Percentiles rank a stretch among this genome's conserved stretches.
phyloP scores from a whole-genome alignment of 2,888 invertebrate species.

The Orthosia cruda region DNA sequence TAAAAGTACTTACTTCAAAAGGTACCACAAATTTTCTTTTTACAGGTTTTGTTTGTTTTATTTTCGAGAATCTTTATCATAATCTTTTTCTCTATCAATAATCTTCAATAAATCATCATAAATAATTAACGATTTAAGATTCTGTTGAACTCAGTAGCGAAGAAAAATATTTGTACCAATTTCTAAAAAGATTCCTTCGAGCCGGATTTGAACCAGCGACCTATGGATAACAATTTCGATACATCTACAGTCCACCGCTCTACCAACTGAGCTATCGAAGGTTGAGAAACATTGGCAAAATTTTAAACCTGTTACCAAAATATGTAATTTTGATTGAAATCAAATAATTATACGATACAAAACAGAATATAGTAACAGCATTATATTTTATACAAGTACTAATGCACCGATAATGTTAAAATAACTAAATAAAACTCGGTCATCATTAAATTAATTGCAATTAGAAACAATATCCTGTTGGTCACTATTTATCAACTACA shows the following conservation, averaged over 20 bases:
- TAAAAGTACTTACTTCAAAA: neutral
- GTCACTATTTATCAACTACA: slow-evolving; percentile 18
- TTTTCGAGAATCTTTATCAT: too few relatives aligned
- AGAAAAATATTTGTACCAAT: neutral
- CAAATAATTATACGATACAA: too few relatives aligned
- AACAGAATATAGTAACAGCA: neutral
- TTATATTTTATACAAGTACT: neutral
- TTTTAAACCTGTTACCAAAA: slow-evolving; percentile 44
- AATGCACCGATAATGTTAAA: neutral
- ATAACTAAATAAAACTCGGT: neutral
- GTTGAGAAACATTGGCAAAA: slow-evolving; percentile 64
- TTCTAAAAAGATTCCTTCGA: slow-evolving; percentile 86
- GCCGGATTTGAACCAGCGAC: slow-evolving; percentile 93
- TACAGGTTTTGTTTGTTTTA: neutral
- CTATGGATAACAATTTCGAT: slow-evolving; percentile 87
- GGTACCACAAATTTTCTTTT: neutral
- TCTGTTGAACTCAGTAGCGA: too few relatives aligned
- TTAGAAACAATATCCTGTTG: neutral
- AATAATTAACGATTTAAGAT: neutral
- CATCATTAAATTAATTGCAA: neutral
- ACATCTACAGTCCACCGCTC: slow-evolving; percentile 92
- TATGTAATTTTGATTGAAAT: too few relatives aligned
- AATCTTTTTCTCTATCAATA: neutral
- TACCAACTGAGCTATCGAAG: slow-evolving; percentile 93
- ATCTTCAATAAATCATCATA: too few relatives aligned